These are phyloP conservation scores for honey bee (Apis mellifera) DNA, from an alignment of 1,140 invertebrate species.

Conservation along the genomic window Amel_HAv3.1 CM009932.2:11143001-11143500, in stretches of 20 bases:
- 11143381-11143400: slow-evolving; percentile 77
- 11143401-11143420: slow-evolving; percentile 60
- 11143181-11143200: slow-evolving; percentile 13
- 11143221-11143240: slow-evolving; percentile 69
- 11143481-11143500: slow-evolving; percentile 52
- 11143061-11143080: not conserved
- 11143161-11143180: slow-evolving; percentile 51
- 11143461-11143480: slow-evolving; percentile 66
- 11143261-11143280: slow-evolving; percentile 76
- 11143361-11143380: slow-evolving; percentile 80
- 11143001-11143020: not conserved
- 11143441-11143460: slow-evolving; percentile 65
- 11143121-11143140: slow-evolving; percentile 42
- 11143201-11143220: slow-evolving; percentile 1
- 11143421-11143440: slow-evolving; percentile 67
- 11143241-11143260: slow-evolving; percentile 75
- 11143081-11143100: not conserved
- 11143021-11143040: not conserved
- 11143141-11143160: slow-evolving; percentile 22
- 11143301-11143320: slow-evolving; percentile 78
- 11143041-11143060: not conserved
- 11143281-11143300: slow-evolving; percentile 68
- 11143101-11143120: slow-evolving; percentile 13
- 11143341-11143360: slow-evolving; percentile 75
- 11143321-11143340: slow-evolving; percentile 70